Base-by-base conservation (phyloP, 2,113 vertebrate species). In the Siphamia tubifer region DNA sequence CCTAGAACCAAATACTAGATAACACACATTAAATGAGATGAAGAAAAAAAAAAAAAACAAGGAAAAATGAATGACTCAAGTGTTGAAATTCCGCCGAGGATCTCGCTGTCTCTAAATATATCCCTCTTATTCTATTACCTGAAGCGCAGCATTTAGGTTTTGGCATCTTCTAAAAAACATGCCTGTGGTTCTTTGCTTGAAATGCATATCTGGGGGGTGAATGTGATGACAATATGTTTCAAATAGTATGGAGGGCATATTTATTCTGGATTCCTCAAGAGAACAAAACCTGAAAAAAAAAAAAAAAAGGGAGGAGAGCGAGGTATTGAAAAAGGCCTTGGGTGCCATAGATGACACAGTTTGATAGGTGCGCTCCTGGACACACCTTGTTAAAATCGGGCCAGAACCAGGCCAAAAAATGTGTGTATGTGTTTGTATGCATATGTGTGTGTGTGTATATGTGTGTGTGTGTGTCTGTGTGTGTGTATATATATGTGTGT, bases 131-230 rank as follows among this genome's bases (percentile, higher is more conserved):
- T 88, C 55, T 36, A 57, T 83, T 72, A 89, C 87, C 84, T 89
- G 75, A 81, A 90, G 84, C 78, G 13, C 49, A 84, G 39, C 47
- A 53, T 79, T 83, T 75, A 53, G 70, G 34, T 74, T 81, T 79
- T 87, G 81, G 78, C 82, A 86, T 79, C 64, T 82, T 51, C 35
- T 60, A 47, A 74, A 77, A 71, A 78, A 77, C 68, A 55, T 58
- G 73, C 76, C 77, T 76, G 17, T 78, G 63, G 81, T 86, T 80
- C 77, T 68, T 70, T 67, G 56, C 40, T 81, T 74, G 57, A 85
- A 88, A 84, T 83, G 64, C 32, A 81, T 89, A 85, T 76, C 82
- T 88, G 20, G 62, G 66, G 79, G 82, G 60, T 84, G 40, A 72
- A 72, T 71, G 63, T 61, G 65, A 81, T 83, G 76, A 83, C 76